Evolutionary conservation across 2,113 vertebrate genomes (phyloP), one percentile per base, ranked within the genome.

Genomic region (Hystrix cristata): DNA sequence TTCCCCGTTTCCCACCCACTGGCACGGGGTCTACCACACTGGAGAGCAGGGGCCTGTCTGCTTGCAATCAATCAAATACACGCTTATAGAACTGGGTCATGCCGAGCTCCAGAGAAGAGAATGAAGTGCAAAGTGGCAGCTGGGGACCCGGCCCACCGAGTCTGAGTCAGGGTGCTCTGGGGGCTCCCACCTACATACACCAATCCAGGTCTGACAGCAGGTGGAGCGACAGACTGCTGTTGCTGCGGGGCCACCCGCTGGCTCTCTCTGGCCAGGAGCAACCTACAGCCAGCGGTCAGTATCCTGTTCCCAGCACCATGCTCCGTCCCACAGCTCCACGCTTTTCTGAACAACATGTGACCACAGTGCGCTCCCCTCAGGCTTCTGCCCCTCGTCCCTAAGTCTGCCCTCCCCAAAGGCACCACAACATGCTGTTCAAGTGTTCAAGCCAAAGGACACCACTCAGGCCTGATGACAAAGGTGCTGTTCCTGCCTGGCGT

Each of bases 61-160:
- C 79, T 88, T 86, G 94, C 82, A 71, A 51, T 96, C 89, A 57
- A 79, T 96, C 95, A 93, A 90, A 93, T 80, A 65, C 87, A 86
- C 19, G 71, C 71, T 64, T 62, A 38, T 82, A 91, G 91, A 94
- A 92, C 79, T 80, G 23, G 96, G 86, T 92, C 85, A 18, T 34
- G 53, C 81, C 0, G 7, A 90, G 65, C 69, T 88, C 82, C 53
- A 38, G 12, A 29, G 38, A 86, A 91, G 72, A 89, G 53, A 64
- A 82, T 11, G 12, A 88, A 78, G 53, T 14, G 48, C 34, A 19
- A 55, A 62, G 25, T 72, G 96, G 16, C 83, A 60, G 64, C 80
- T 10, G 71, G 43, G 5, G 1, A 29, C 34, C 16, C 46, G 10
- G 71, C 34, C 29, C 55, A 69, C 31, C 74, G 5, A 5, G 1